Evolutionary conservation across 2,888 invertebrate genomes (phyloP).

Genomic region (Flexamia atlantica): DNA sequence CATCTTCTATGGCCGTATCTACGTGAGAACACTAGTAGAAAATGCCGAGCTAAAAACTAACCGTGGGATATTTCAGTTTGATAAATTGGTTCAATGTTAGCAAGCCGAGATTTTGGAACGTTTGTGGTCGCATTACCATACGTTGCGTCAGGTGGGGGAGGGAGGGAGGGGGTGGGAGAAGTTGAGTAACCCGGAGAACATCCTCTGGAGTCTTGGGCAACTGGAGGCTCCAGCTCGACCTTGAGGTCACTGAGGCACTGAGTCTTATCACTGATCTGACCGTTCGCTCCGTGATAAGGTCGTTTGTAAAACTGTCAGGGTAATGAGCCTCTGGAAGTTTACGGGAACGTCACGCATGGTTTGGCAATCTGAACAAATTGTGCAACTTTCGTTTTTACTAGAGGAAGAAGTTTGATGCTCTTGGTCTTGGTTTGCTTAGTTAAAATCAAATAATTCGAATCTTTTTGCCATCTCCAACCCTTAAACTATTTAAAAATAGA

Average conservation of each 20-base stretch:
- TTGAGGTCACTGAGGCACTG: not conserved
- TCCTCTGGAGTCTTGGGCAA: conserved; percentile 18
- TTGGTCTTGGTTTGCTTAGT: no score
- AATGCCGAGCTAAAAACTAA: no score
- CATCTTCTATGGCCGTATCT: no score
- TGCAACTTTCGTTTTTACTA: not conserved
- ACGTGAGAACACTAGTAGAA: no score
- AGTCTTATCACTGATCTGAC: not conserved
- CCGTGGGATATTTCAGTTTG: not conserved
- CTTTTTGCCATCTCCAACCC: no score
- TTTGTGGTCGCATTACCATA: conserved; percentile 29
- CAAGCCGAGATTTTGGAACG: not conserved
- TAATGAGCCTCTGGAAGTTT: not conserved
- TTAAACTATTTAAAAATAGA: no score
- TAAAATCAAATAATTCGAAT: no score
- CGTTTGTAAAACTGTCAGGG: not conserved
- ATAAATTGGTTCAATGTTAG: conserved; percentile 32
- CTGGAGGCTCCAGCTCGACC: not conserved
- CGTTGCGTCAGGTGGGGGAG: not conserved
- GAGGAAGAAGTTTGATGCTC: not conserved
- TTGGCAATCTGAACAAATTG: not conserved
- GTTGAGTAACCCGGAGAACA: conserved; percentile 25
- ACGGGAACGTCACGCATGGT: not conserved
- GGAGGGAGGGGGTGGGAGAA: not conserved
- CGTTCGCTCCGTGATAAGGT: not conserved